Conservation (phyloP, 2,888 invertebrate species). For the Eupithecia dodoneata region DNA sequence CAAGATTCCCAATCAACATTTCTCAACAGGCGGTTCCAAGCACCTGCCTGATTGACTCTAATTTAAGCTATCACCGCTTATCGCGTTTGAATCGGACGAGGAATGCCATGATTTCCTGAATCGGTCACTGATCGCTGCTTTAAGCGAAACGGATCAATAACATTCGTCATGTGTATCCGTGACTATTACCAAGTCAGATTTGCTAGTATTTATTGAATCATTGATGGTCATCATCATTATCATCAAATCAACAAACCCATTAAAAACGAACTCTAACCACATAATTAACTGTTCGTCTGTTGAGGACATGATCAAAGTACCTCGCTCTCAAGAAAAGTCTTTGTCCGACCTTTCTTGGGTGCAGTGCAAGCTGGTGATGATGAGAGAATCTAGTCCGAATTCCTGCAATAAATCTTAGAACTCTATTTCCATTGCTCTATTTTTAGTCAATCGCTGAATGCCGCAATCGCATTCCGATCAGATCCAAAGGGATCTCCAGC, state of each 20-base stretch:
- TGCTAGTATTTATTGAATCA: background rate
- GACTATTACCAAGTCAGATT: conserved; percentile 2
- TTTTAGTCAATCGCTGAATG: conserved; percentile 4
- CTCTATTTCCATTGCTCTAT: conserved; percentile 15
- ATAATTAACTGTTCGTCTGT: background rate
- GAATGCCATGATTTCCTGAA: conserved; percentile 75
- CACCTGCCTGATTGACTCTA: conserved; percentile 38
- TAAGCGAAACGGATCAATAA: conserved; percentile 18
- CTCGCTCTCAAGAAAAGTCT: background rate
- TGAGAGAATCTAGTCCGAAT: background rate
- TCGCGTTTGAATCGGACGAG: conserved; percentile 55
- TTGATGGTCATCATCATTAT: background rate
- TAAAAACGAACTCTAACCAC: too few relatives aligned
- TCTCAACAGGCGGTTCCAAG: conserved; percentile 46
- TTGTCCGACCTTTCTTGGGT: background rate
- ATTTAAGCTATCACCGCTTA: conserved; percentile 37
- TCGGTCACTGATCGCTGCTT: conserved; percentile 33
- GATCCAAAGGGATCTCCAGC: conserved; percentile 14
- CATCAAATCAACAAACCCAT: background rate
- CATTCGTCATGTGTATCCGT: conserved; percentile 15
- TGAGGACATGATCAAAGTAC: background rate
- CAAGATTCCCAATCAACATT: conserved; percentile 30
- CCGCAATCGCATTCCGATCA: conserved; percentile 9
- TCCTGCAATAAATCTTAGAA: conserved; percentile 12
- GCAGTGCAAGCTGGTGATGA: background rate